Percentiles rank a stretch among this genome's conserved stretches.
These are phyloP conservation scores for Uropsilus gracilis DNA, from an alignment of 2,113 vertebrate genomes.

Conservation along the genomic window DNA sequence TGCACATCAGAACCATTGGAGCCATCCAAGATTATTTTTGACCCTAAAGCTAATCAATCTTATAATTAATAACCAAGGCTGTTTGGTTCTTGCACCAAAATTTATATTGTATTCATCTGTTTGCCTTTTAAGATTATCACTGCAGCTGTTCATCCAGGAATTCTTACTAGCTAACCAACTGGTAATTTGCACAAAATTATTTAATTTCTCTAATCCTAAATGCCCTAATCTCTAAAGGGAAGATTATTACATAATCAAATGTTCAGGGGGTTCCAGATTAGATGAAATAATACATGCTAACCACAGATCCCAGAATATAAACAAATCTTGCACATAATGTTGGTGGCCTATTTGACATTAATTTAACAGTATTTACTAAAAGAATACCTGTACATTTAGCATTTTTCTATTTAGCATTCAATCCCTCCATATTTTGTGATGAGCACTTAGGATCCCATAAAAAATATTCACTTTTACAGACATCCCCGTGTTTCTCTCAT, in stretches of 20 bases:
- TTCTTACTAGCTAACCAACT: neutral
- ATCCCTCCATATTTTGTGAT: neutral
- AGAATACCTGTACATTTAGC: too few species aligned
- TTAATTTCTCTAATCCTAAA: conserved; percentile 33
- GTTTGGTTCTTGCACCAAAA: neutral
- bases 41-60: neutral
- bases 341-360: neutral
- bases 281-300: neutral
- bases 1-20: neutral
- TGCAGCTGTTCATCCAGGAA: neutral
- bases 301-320: neutral
- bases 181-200: conserved; percentile 18
- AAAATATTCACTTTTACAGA: neutral
- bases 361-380: neutral
- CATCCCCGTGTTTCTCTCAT: neutral
- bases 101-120: neutral
- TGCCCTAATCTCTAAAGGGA: neutral
- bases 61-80: neutral
- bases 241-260: neutral
- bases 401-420: neutral
- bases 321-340: neutral
- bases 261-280: neutral
- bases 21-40: neutral
- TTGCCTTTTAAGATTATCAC: neutral
- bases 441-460: neutral